Percentiles rank a stretch among this genome's conserved stretches.
phyloP scores from a whole-genome alignment of 2,797 vertebrate species.

The Toxotes lorentzi region DNA sequence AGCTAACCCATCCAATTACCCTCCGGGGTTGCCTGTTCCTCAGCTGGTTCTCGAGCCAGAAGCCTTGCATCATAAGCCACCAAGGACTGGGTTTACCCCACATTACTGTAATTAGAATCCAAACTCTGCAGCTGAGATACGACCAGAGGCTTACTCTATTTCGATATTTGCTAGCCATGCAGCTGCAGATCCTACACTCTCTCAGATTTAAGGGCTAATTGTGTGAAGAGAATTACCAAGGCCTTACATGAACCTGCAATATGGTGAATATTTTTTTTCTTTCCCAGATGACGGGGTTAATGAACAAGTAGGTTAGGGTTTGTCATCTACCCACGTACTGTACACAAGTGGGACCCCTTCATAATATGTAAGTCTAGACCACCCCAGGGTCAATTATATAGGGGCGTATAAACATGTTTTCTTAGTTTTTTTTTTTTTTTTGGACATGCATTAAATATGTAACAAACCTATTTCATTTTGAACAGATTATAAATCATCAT shows the following conservation, averaged over 20 bases:
- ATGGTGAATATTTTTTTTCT: background rate
- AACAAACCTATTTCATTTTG: constrained; percentile 5
- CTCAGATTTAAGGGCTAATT: constrained; percentile 17
- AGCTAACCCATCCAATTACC: constrained; percentile 8
- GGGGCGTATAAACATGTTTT: background rate
- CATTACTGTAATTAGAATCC: constrained; percentile 62
- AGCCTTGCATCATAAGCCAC: constrained; percentile 51
- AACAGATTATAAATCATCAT: constrained; percentile 36
- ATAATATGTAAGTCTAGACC: constrained; percentile 1
- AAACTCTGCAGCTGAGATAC: constrained; percentile 52
- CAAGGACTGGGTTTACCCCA: constrained; percentile 41
- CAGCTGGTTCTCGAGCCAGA: constrained; percentile 32
- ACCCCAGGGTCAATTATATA: constrained; percentile 20
- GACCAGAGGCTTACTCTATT: constrained; percentile 32
- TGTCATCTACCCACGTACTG: background rate
- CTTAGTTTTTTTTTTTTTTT: background rate
- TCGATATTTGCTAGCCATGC: constrained; percentile 39
- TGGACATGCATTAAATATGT: background rate
- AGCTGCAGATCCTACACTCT: constrained; percentile 26
- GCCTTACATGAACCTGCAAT: constrained; percentile 15
- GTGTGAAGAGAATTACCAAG: constrained; percentile 22
- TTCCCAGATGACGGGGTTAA: constrained; percentile 10
- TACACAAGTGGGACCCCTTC: background rate
- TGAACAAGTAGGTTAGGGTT: background rate
- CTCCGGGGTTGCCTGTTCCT: constrained; percentile 19